These are phyloP conservation scores for Corynorhinus townsendii DNA, from an alignment of 2,113 vertebrate species.

Conservation along the genomic window DNA sequence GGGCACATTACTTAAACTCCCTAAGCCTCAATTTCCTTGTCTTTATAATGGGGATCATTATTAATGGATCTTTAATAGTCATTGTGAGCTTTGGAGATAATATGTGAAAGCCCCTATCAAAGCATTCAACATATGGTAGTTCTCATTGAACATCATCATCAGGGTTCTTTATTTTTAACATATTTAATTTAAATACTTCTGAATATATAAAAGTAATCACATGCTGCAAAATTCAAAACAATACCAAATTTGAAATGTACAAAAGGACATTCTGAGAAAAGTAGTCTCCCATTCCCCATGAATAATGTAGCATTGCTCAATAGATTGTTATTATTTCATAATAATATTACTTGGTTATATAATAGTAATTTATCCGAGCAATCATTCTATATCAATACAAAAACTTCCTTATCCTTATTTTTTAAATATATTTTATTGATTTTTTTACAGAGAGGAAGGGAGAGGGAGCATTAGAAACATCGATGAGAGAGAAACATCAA, in stretches of 20 bases:
- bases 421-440: too few relatives aligned
- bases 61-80: not conserved
- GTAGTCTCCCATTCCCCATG: not conserved
- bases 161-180: not conserved
- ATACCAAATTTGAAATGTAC: not conserved
- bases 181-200: not conserved
- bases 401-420: not conserved
- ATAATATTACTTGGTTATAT: not conserved
- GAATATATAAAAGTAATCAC: not conserved
- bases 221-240: not conserved
- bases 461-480: too few relatives aligned
- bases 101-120: not conserved
- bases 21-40: not conserved
- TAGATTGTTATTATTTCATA: not conserved
- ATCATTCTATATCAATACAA: not conserved
- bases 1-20: not conserved
- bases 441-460: too few relatives aligned
- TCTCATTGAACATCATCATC: not conserved
- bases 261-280: not conserved
- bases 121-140: not conserved
- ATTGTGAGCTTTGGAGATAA: not conserved
- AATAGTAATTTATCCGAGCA: not conserved
- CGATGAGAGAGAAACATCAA: too few relatives aligned
- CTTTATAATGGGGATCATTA: not conserved
- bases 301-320: not conserved